Evolutionary conservation across 2,113 vertebrate species (phyloP).

Genomic region (Phaethornis superciliosus): DNA sequence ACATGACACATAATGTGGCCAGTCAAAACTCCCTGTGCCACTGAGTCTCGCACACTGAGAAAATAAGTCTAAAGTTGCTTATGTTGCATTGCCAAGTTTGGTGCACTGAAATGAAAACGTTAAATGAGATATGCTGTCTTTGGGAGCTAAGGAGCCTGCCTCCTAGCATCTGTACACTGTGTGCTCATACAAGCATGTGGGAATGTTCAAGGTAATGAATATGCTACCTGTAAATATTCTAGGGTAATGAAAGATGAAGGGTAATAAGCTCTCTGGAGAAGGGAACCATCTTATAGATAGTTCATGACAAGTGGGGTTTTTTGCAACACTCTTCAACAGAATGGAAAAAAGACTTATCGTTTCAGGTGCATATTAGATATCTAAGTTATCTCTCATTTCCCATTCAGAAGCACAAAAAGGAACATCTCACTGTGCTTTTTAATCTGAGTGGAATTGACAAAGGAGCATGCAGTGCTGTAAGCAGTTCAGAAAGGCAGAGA

Average conservation of each 20-base stretch:
- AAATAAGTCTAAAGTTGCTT: background rate
- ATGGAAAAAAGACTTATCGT: background rate
- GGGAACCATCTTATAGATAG: background rate
- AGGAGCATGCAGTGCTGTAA: background rate
- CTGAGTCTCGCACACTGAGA: background rate
- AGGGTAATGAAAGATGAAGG: conserved; percentile 55
- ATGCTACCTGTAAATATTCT: conserved; percentile 26
- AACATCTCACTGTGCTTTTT: conserved; percentile 17
- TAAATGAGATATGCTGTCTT: background rate
- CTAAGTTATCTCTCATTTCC: conserved; percentile 18
- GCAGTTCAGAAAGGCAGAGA: conserved; percentile 13
- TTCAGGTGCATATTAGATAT: conserved; percentile 17
- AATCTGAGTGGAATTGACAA: conserved; percentile 22
- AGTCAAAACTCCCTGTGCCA: conserved; percentile 48
- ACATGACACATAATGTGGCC: conserved; percentile 68
- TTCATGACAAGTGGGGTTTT: conserved; percentile 22
- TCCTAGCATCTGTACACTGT: background rate
- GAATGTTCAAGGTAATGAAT: conserved; percentile 17
- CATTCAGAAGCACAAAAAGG: conserved; percentile 21
- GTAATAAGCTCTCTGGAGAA: conserved; percentile 48
- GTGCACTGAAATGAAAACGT: background rate
- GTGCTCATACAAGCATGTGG: background rate
- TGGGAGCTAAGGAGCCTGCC: background rate
- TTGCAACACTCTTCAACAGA: background rate
- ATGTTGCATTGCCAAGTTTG: conserved; percentile 21